phyloP scores from a whole-genome alignment of 2,113 vertebrate species.

The Cyanoderma ruficeps region DNA sequence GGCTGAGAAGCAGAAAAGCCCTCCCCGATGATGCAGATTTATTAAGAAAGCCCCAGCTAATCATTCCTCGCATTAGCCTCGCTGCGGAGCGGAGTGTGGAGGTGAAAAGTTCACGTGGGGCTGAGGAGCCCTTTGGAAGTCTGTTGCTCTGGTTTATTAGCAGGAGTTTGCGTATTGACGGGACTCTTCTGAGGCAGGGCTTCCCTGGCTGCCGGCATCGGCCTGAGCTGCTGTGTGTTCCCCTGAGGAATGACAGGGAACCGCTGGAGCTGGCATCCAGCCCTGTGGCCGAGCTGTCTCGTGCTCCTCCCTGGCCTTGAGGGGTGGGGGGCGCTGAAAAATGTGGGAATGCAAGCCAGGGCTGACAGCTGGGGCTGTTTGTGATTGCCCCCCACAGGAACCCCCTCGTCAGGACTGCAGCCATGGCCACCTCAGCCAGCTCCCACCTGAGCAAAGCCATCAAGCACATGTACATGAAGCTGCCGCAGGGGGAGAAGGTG shows the following conservation, averaged over 20 bases:
- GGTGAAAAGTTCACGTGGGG: neutral
- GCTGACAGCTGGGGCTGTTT: neutral
- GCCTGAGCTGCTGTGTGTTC: neutral
- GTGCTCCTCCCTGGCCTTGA: neutral
- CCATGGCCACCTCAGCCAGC: conserved; percentile 90
- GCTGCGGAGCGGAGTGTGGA: fast-evolving
- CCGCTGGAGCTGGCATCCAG: neutral
- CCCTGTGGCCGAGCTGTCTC: fast-evolving
- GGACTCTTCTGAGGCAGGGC: neutral
- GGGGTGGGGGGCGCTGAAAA: neutral
- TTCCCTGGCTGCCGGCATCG: neutral
- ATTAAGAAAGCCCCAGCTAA: neutral
- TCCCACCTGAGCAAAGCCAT: conserved; percentile 88
- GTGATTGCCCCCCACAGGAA: conserved; percentile 39
- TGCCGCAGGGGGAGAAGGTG: conserved; percentile 88
- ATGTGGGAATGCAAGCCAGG: fast-evolving
- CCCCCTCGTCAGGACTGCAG: conserved; percentile 28
- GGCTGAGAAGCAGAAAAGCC: neutral
- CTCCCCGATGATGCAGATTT: neutral
- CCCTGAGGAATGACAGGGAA: neutral
- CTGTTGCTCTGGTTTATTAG: neutral
- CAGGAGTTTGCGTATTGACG: neutral
- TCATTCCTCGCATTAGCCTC: neutral
- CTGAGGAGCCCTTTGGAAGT: neutral
- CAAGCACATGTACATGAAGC: conserved; percentile 89